Evolutionary conservation across 2,113 vertebrate species (phyloP).

Genomic region (Clarias batrachus): DNA sequence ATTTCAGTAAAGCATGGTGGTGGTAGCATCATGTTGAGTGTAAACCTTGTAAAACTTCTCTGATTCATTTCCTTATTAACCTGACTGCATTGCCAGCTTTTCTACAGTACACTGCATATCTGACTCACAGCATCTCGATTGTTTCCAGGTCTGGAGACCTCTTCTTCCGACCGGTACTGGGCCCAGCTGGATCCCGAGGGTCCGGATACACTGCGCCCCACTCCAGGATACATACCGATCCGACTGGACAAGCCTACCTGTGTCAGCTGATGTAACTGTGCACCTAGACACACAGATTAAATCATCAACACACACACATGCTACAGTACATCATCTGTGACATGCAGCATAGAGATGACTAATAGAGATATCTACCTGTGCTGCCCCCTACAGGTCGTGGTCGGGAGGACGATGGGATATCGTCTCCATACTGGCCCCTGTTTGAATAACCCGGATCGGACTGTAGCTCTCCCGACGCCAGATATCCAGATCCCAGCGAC

Average conservation of each 20-base stretch:
- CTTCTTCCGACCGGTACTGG: slow-evolving; percentile 82
- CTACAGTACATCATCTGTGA: neutral
- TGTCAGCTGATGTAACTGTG: slow-evolving; percentile 92
- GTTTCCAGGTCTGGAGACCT: slow-evolving; percentile 69
- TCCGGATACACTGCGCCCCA: slow-evolving; percentile 82
- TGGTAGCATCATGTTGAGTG: neutral
- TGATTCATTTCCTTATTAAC: neutral
- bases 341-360: neutral
- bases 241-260: slow-evolving; percentile 93
- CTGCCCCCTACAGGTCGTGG: slow-evolving; percentile 91
- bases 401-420: slow-evolving; percentile 82
- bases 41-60: neutral
- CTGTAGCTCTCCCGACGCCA: slow-evolving; percentile 77
- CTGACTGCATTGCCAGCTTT: neutral
- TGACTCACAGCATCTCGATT: slow-evolving; percentile 86
- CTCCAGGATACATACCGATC: slow-evolving; percentile 83
- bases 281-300: slow-evolving; percentile 71
- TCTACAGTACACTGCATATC: neutral
- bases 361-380: slow-evolving; percentile 76
- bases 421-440: slow-evolving; percentile 82
- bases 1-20: neutral
- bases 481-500: slow-evolving; percentile 76
- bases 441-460: slow-evolving; percentile 80
- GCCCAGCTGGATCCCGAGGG: slow-evolving; percentile 87
- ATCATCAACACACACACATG: slow-evolving; percentile 22